phyloP scores from a whole-genome alignment of 2,797 vertebrate species.

The Pampus argenteus region DNA sequence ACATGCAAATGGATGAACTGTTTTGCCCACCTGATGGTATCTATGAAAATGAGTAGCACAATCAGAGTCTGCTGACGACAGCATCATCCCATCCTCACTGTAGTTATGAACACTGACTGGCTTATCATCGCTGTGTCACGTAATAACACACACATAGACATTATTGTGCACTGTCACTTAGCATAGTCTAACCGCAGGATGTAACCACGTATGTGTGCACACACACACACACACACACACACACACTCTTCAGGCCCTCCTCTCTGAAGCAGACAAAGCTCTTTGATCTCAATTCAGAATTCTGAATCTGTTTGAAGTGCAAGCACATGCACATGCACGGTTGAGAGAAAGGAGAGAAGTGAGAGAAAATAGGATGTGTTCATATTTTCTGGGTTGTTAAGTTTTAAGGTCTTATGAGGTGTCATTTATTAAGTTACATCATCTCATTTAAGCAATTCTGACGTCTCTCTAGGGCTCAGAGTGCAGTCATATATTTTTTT shows the following conservation, averaged over 20 bases:
- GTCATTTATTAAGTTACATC: conserved; percentile 1
- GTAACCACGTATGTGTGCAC: conserved; percentile 5
- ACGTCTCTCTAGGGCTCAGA: neutral
- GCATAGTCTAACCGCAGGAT: conserved; percentile 21
- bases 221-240: conserved; percentile 1
- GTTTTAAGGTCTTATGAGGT: conserved; percentile 11
- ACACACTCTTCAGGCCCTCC: neutral
- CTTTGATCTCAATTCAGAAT: conserved; percentile 60
- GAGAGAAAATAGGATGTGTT: conserved; percentile 5
- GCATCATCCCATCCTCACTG: conserved; percentile 26
- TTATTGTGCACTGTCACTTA: neutral
- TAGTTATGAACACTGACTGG: conserved; percentile 19
- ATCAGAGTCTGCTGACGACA: conserved; percentile 35
- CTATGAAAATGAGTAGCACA: conserved; percentile 71
- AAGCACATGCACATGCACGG: neutral
- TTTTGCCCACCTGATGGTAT: conserved; percentile 55
- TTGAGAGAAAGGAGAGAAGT: no score
- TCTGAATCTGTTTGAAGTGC: conserved; percentile 57
- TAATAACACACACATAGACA: neutral
- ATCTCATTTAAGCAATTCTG: conserved; percentile 11
- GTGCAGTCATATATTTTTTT: neutral
- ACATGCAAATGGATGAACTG: conserved; percentile 71
- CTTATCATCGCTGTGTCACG: conserved; percentile 9
- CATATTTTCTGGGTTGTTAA: neutral
- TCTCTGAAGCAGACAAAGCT: conserved; percentile 25